phyloP scores from a whole-genome alignment of 2,888 invertebrate species.

The Amiota communis region DNA sequence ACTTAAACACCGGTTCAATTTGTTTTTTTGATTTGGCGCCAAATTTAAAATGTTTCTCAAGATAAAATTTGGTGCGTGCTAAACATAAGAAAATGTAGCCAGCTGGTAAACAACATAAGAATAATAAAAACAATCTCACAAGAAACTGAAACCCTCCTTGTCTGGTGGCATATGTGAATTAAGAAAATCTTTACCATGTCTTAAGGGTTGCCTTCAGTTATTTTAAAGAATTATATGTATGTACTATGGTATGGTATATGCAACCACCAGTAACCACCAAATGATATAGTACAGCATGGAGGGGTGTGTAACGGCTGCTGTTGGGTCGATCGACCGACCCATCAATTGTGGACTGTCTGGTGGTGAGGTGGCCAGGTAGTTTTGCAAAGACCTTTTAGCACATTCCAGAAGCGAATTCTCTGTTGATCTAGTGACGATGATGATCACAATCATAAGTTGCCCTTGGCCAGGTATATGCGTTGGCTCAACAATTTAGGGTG shows the following conservation, averaged over 20 bases:
- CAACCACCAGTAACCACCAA: constrained; percentile 43
- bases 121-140: background rate
- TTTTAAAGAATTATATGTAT: background rate
- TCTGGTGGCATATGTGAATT: constrained; percentile 27
- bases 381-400: constrained; percentile 65
- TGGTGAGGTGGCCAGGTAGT: constrained; percentile 59
- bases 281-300: constrained; percentile 28
- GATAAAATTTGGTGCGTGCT: constrained; percentile 24
- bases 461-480: constrained; percentile 60
- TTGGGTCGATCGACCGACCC: background rate
- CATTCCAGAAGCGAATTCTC: constrained; percentile 51
- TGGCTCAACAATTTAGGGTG: constrained; percentile 59
- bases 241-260: too few relatives aligned
- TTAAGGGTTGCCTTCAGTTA: constrained; percentile 32
- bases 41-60: constrained; percentile 15
- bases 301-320: constrained; percentile 28
- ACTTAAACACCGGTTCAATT: constrained; percentile 21
- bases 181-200: background rate
- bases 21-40: constrained; percentile 21
- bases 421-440: constrained; percentile 4
- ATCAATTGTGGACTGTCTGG: background rate
- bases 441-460: constrained; percentile 11
- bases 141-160: constrained; percentile 8
- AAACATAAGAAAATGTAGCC: background rate
- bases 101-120: constrained; percentile 3